These are phyloP conservation scores for Lottia scabra DNA, from an alignment of 2,888 invertebrate species.

Conservation along the genomic window DNA sequence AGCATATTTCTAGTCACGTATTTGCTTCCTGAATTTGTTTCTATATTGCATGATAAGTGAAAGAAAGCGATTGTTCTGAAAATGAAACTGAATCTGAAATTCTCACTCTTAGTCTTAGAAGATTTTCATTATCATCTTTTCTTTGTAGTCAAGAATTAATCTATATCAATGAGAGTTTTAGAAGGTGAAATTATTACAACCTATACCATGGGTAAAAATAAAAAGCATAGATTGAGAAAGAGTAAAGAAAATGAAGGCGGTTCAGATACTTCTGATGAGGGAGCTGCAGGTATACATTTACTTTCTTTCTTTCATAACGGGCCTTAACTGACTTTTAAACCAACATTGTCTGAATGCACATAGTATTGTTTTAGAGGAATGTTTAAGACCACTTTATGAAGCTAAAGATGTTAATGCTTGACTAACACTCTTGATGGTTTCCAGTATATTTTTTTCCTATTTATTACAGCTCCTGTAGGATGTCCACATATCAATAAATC, in stretches of 20 bases:
- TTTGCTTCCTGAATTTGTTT: no score
- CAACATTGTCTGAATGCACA: no score
- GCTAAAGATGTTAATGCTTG: not conserved
- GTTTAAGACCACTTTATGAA: not conserved
- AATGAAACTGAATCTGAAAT: no score
- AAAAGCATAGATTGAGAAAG: conserved; percentile 60
- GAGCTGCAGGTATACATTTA: conserved; percentile 35
- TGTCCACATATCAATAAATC: conserved; percentile 63
- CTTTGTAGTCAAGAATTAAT: not conserved
- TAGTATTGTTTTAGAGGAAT: not conserved
- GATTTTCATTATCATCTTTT: no score
- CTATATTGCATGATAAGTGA: no score
- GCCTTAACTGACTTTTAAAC: no score
- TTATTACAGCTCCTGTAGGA: conserved; percentile 35
- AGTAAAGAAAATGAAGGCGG: conserved; percentile 42
- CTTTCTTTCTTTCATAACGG: no score
- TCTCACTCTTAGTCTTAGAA: no score
- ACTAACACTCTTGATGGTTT: no score
- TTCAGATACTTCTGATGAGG: conserved; percentile 60
- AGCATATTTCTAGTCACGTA: no score
- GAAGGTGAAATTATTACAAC: conserved; percentile 49
- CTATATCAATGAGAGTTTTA: conserved; percentile 59
- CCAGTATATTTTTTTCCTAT: not conserved
- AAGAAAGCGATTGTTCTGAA: no score
- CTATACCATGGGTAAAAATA: conserved; percentile 62